Evolutionary conservation across 2,888 invertebrate species (phyloP), one percentile per base, ranked within the genome.

Genomic region (Tachina fera): DNA sequence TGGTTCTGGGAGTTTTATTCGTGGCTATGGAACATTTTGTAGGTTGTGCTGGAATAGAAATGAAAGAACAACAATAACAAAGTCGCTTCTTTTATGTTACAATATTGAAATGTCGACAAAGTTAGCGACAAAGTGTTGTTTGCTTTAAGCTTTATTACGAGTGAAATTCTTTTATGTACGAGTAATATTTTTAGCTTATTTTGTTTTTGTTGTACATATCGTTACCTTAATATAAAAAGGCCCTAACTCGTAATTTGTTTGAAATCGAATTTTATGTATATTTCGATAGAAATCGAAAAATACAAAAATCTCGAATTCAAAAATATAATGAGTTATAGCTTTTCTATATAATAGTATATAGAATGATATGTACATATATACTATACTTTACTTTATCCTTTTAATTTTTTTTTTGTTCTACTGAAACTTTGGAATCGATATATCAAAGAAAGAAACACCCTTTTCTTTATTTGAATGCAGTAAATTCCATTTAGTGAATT

Each of bases 61-160:
- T n/a, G 49, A 47, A 22, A 72, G 9, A 56, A 14, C 22, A 39
- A 39, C 13, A 65, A 22, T 53, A 56, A 71, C n/a, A 53, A 71
- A 45, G 63, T 45, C 75, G 70, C 68, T 68, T 63, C 70, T 70
- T 75, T 76, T 61, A 41, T 65, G 71, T 76, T 65, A 22, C 60
- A 49, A 43, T 53, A 81, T 45, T 60, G 49, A 74, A 74, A 71
- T 75, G 72, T 71, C 77, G 76, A 83, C 82, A 60, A 71, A 76
- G 76, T 83, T 77, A 65, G 65, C 82, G 76, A 16, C 71, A 77
- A 77, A 77, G 72, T 77, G 83, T 67, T 83, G 60, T 77, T 83
- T 83, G 76, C 83, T 67, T 77, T 72, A 67, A 77, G 77, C 76
- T 77, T 83, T 83, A 70, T 60, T 83, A 60, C 60, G 60, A 67